Base-by-base conservation (phyloP, 1,140 invertebrate genomes). In the Myzus persicae region DNA sequence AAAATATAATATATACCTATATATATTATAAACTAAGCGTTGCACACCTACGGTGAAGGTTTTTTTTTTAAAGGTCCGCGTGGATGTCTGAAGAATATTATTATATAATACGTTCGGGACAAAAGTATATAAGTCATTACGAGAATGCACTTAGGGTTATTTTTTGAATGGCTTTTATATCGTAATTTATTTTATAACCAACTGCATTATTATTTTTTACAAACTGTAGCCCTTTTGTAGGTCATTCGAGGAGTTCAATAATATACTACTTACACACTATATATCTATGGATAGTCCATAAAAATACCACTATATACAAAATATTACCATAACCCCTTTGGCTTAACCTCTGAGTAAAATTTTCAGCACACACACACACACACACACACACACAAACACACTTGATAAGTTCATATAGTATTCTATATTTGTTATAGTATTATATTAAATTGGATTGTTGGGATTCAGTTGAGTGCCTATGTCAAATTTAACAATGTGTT, bases 41-140 rank as follows among this genome's bases (percentile, higher is more conserved):
- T 48, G 81, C 22, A 38, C 91, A 92, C 44, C 81, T 85, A 85
- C 46, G 81, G 76, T 14, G 24, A n/a, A 24, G 54, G 40, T 36
- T 81, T 92, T 46, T 93, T 46, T 82, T 81, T 91, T 76, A 38
- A 92, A 93, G 81, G 91, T 82, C 22, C 67, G 76, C 26, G 24
- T 22, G 90, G 90, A 48, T 36, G 26, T 93, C 91, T 93, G 26
- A 93, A 93, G 46, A 93, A 93, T 93, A 93, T 84, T 31, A 90
- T 42, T 31, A 24, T 88, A 88, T 48, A 88, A 88, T 48, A 36
- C 38, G 89, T 26, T 38, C 36, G 88, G 88, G 24, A 89, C 48
- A 42, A 90, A 31, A 54, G 87, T 42, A n/a, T 51, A 59, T 84
- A 84, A 92, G 91, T 92, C 91, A 92, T 92, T 92, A 92, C 44